Conservation (phyloP, 2,888 invertebrate species). For the Xanthostigma xanthostigma region DNA sequence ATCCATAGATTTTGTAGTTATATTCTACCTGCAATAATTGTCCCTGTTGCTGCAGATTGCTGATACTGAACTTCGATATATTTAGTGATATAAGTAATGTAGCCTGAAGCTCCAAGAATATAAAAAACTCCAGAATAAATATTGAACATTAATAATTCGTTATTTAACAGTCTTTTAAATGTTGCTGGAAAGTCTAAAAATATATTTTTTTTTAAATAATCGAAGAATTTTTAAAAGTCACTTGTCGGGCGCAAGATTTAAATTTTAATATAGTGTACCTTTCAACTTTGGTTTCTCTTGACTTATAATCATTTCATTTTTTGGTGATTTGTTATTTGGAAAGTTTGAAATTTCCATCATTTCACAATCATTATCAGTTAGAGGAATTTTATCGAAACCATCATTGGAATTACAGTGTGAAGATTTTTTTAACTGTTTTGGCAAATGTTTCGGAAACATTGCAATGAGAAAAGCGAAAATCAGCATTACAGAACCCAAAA, state of each 20-base stretch:
- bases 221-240: too few species aligned
- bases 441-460: slow-evolving; percentile 37
- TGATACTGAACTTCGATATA: slow-evolving; percentile 61
- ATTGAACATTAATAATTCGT: slow-evolving; percentile 49
- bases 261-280: slow-evolving; percentile 15
- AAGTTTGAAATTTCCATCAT: too few species aligned
- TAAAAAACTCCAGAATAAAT: slow-evolving; percentile 50
- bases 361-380: too few species aligned
- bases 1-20: too few species aligned
- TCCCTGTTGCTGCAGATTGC: slow-evolving; percentile 46
- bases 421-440: slow-evolving; percentile 30
- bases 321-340: too few species aligned
- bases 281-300: slow-evolving; percentile 22
- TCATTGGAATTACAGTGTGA: too few species aligned
- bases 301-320: too few species aligned
- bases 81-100: slow-evolving; percentile 57
- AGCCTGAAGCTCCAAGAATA: slow-evolving; percentile 43
- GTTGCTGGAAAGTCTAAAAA: slow-evolving; percentile 37
- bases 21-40: slow-evolving; percentile 43
- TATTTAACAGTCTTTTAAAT: slow-evolving; percentile 41
- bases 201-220: background rate
- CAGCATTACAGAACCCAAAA: slow-evolving; percentile 35
- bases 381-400: too few species aligned
- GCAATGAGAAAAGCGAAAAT: slow-evolving; percentile 45
- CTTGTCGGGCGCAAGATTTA: too few species aligned